Percentiles rank a stretch among this genome's conserved stretches.
These are phyloP conservation scores for Digitonthophagus gazella DNA, from an alignment of 2,888 invertebrate species.

Conservation along the genomic window DNA sequence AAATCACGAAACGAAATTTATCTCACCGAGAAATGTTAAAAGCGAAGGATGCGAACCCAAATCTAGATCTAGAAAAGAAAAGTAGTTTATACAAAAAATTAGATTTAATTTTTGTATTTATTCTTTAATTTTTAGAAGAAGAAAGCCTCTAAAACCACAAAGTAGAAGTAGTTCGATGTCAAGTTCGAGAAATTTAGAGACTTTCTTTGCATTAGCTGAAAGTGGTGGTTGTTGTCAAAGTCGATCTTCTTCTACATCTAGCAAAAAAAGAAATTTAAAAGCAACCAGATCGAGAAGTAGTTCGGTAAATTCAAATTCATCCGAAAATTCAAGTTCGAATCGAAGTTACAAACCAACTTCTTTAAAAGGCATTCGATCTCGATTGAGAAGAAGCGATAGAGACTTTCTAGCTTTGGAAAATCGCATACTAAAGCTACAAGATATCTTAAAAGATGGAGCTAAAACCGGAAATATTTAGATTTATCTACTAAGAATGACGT, in stretches of 20 bases:
- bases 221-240: conserved; percentile 4
- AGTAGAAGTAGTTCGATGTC: conserved; percentile 36
- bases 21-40: conserved; percentile 24
- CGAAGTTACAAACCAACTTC: conserved; percentile 15
- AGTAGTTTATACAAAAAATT: too few species aligned
- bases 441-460: conserved; percentile 43
- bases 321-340: conserved; percentile 29
- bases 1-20: conserved; percentile 17
- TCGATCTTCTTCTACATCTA: background rate
- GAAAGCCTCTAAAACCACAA: conserved; percentile 19
- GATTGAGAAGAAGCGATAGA: conserved; percentile 37
- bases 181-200: conserved; percentile 29
- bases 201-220: conserved; percentile 19
- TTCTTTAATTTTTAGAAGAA: conserved; percentile 10
- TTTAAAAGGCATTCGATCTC: conserved; percentile 20
- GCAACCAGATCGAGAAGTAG: conserved; percentile 28
- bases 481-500: background rate
- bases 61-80: background rate
- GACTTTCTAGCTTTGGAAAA: conserved; percentile 49
- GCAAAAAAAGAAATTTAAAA: background rate
- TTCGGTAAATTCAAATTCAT: conserved; percentile 31
- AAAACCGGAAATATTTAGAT: background rate
- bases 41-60: conserved; percentile 24
- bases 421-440: conserved; percentile 49
- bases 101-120: too few species aligned